Base-by-base conservation (phyloP, 2,888 invertebrate genomes). In the Thalpophila matura region DNA sequence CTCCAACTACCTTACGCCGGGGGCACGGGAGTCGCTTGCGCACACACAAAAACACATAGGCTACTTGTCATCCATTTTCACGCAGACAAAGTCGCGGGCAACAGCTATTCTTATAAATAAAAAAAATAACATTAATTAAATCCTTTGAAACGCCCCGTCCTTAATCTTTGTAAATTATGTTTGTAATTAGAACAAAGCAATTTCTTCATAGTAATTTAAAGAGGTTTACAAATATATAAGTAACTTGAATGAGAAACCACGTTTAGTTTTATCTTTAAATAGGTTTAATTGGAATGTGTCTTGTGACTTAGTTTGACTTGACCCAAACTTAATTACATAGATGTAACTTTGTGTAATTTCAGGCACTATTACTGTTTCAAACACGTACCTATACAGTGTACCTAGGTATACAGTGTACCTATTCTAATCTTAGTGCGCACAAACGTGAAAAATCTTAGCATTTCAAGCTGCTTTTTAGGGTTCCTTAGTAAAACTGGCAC, bases 261-360 rank as follows among this genome's bases (percentile, higher is more conserved):
- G 68, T 66, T 47, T 74, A 51, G 74, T 61, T 63, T 71, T 59
- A 27, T 27, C 46, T 64, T 43, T 16, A 47, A 74, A 65, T 56
- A 68, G 60, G 65, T 42, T 58, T 77, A 67, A 71, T 77, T 67
- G 49, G 43, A 59, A 47, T 60, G 63, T 67, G 53, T 56, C 45
- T 74, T 42, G 45, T 71, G 58, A 74, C 61, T 62, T 57, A 69
- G 58, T 69, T 72, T 63, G 56, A 72, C 64, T 72, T 63, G 56
- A 72, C 64, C 74, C 62, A 55, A 71, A 74, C 63, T 61, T 69
- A 66, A 77, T 77, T 75, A 72, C 40, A 43, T 49, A 16, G 42
- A 56, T 37, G 49, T 59, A 66, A 49, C 47, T 65, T 75, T 40
- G 22, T 35, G 59, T 61, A 54, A 61, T 64, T 65, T 46, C 29